These are phyloP conservation scores for Panthera tigris DNA, from an alignment of 2,113 vertebrate species.

Conservation along the genomic window DNA sequence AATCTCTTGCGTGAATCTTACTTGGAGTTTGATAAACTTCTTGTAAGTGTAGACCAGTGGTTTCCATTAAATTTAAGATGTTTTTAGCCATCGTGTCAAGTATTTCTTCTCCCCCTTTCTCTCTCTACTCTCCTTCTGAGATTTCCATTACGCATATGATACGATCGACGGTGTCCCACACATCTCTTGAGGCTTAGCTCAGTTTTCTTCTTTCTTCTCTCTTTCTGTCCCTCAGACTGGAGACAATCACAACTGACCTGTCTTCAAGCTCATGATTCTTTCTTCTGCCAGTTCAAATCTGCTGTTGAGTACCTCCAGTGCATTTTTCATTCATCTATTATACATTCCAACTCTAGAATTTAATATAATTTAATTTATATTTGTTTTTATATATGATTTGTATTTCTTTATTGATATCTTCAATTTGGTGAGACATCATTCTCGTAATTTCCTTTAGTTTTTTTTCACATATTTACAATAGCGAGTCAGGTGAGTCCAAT, in stretches of 20 bases:
- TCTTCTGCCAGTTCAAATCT: neutral
- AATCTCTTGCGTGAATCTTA: neutral
- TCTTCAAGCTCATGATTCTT: neutral
- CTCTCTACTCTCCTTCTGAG: neutral
- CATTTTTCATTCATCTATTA: neutral
- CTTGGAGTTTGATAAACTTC: neutral
- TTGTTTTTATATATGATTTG: neutral
- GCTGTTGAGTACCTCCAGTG: neutral
- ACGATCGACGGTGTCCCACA: neutral
- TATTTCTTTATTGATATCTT: neutral
- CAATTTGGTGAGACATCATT: neutral
- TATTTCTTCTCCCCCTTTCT: neutral
- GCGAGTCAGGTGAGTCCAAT: neutral
- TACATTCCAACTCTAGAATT: neutral
- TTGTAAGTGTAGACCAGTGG: neutral
- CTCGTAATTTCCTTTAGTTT: neutral
- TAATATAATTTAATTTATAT: neutral
- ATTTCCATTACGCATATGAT: neutral
- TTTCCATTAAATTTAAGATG: neutral
- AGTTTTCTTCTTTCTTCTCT: neutral
- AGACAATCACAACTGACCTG: neutral
- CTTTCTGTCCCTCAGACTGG: neutral
- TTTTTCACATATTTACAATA: neutral
- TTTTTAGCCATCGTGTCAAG: neutral
- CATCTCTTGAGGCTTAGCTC: neutral